phyloP scores from a whole-genome alignment of 2,113 vertebrate genomes.

The Verasper variegatus region DNA sequence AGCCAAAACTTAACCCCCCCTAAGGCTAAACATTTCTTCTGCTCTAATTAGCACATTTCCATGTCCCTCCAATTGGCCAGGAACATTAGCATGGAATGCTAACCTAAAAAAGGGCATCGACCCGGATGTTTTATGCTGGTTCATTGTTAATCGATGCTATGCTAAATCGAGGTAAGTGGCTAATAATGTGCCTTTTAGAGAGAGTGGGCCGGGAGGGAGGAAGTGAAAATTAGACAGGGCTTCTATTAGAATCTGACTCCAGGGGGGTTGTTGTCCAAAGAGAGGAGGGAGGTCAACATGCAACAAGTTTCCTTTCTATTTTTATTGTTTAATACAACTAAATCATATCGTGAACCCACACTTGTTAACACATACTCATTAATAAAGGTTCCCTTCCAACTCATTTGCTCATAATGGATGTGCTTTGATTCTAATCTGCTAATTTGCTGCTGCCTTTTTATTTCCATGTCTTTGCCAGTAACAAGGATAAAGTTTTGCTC shows the following conservation, averaged over 20 bases:
- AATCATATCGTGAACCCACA: no score
- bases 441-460: no score
- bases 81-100: constrained; percentile 65
- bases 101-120: constrained; percentile 55
- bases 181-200: constrained; percentile 67
- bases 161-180: constrained; percentile 64
- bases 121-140: constrained; percentile 49
- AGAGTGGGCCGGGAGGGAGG: constrained; percentile 8
- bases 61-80: constrained; percentile 52
- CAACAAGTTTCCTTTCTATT: background rate
- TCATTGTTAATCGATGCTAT: constrained; percentile 64
- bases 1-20: constrained; percentile 35
- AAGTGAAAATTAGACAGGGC: constrained; percentile 17
- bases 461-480: background rate
- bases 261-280: background rate
- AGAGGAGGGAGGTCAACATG: no score
- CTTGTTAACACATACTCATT: no score
- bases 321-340: no score
- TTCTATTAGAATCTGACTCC: background rate
- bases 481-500: background rate
- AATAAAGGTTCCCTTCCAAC: no score
- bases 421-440: no score
- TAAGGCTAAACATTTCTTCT: constrained; percentile 58
- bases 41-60: constrained; percentile 73
- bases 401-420: no score